These are phyloP conservation scores for Ahaetulla prasina DNA, from an alignment of 2,113 vertebrate species.

Conservation along the genomic window DNA sequence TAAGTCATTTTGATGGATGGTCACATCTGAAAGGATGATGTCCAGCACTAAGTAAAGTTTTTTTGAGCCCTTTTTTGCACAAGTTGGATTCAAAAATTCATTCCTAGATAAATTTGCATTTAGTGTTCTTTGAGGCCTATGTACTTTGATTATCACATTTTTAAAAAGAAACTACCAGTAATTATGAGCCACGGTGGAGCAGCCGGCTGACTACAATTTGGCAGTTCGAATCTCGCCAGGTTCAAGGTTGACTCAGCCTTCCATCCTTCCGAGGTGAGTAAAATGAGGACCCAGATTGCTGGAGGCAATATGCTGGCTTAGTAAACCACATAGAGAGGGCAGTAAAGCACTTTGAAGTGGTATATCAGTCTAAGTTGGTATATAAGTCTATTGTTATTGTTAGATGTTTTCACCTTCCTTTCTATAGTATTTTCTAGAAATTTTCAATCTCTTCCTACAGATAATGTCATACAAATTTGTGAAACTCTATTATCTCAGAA, in stretches of 20 bases:
- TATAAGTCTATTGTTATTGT: too few relatives aligned
- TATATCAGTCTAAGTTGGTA: too few relatives aligned
- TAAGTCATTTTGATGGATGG: neutral
- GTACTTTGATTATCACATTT: neutral
- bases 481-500: neutral
- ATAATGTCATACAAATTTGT: neutral
- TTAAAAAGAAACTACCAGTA: neutral
- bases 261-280: too few relatives aligned
- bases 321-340: too few relatives aligned
- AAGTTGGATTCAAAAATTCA: neutral
- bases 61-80: neutral
- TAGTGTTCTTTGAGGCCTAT: neutral
- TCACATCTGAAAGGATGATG: neutral
- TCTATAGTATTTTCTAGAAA: neutral
- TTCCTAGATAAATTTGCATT: neutral
- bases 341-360: too few relatives aligned
- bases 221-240: too few relatives aligned
- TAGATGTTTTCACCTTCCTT: neutral
- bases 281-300: too few relatives aligned
- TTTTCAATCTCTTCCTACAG: neutral
- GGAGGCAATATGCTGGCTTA: too few relatives aligned
- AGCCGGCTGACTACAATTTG: too few relatives aligned
- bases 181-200: too few relatives aligned
- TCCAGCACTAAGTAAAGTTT: neutral
- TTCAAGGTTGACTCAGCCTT: too few relatives aligned